Conservation (phyloP, 2,888 invertebrate genomes). For the Oscheius sp. region DNA sequence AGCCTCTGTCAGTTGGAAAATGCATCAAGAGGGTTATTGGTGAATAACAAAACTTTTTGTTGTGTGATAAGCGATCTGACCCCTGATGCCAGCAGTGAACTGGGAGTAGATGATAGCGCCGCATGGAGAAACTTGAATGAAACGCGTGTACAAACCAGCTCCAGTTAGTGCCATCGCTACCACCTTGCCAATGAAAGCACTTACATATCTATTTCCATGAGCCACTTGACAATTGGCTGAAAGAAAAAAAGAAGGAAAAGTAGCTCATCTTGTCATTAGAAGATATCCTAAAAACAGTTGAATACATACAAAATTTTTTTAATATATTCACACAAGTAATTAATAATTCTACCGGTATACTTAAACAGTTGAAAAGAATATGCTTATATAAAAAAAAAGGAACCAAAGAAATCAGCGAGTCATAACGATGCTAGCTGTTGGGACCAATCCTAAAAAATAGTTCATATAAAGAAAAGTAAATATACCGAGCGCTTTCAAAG, state of each 20-base stretch:
- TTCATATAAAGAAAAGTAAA: background rate
- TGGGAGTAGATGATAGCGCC: background rate
- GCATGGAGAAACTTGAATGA: slow-evolving; percentile 14
- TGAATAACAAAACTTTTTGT: background rate
- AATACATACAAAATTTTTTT: background rate
- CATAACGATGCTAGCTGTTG: slow-evolving; percentile 27
- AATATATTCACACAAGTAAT: too few relatives aligned
- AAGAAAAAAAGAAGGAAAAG: background rate
- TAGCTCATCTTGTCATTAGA: background rate
- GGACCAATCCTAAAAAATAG: slow-evolving; percentile 27
- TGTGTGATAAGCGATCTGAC: background rate
- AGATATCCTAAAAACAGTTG: background rate
- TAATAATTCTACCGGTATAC: too few relatives aligned
- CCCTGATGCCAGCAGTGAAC: too few relatives aligned
- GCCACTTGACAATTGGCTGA: background rate
- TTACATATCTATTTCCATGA: too few relatives aligned
- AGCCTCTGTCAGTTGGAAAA: background rate
- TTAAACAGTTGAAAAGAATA: too few relatives aligned
- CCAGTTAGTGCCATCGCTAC: background rate
- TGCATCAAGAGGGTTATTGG: background rate
- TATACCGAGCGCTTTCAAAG: slow-evolving; percentile 83
- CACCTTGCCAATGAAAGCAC: background rate
- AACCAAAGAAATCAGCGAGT: slow-evolving; percentile 21
- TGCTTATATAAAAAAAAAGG: too few relatives aligned
- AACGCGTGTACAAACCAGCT: slow-evolving; percentile 14